Conservation (phyloP, 2,888 invertebrate species). For the Tetanocera ferruginea region DNA sequence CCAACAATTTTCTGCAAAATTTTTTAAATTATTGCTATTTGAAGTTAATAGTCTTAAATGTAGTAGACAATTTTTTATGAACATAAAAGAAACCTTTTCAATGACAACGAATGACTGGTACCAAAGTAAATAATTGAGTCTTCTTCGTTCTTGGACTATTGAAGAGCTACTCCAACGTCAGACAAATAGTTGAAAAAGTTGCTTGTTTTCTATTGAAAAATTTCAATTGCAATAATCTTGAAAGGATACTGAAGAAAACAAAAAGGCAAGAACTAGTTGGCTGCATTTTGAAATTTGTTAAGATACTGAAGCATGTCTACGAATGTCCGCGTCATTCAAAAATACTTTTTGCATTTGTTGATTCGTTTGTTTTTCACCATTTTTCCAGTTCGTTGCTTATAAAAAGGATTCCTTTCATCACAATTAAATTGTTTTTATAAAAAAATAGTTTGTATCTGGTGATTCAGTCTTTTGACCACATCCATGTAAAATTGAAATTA, state of each 20-base stretch:
- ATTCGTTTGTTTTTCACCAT: too few relatives aligned
- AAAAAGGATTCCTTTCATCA: too few relatives aligned
- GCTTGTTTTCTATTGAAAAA: slow-evolving; percentile 6
- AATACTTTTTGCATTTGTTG: too few relatives aligned
- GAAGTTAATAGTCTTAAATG: background rate
- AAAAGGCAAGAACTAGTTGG: background rate
- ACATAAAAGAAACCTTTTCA: background rate
- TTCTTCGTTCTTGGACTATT: background rate
- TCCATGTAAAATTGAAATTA: too few relatives aligned
- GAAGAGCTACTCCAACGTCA: background rate
- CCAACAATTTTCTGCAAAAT: background rate
- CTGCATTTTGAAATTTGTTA: background rate
- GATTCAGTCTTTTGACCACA: too few relatives aligned
- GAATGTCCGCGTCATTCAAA: too few relatives aligned
- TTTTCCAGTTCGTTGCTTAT: too few relatives aligned
- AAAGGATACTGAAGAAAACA: background rate
- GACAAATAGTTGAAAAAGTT: background rate
- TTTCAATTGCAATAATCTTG: background rate
- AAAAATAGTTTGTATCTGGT: too few relatives aligned
- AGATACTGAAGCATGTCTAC: too few relatives aligned
- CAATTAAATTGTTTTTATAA: too few relatives aligned
- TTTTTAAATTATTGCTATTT: background rate
- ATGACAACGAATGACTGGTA: background rate
- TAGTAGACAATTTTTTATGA: background rate
- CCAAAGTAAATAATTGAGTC: background rate